Evolutionary conservation across 2,113 vertebrate genomes (phyloP).

Genomic region (Forbesichthys papilliferus): DNA sequence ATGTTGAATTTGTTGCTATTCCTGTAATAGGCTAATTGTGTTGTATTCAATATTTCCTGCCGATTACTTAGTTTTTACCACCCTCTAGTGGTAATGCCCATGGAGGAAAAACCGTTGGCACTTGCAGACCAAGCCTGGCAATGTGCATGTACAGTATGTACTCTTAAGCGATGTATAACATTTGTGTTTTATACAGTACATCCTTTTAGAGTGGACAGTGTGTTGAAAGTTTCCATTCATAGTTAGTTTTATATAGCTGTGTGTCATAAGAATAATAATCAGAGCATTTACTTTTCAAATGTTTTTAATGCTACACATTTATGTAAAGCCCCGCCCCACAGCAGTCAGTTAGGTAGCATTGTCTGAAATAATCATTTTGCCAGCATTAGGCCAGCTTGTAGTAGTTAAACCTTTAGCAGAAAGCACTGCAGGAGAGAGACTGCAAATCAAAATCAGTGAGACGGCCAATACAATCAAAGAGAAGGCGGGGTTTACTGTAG

Average conservation of each 20-base stretch:
- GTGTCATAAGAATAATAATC: too few relatives aligned
- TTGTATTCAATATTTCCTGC: not conserved
- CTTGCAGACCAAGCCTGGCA: not conserved
- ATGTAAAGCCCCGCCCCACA: too few relatives aligned
- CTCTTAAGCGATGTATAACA: too few relatives aligned
- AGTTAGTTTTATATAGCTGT: constrained; percentile 1
- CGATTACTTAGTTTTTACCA: constrained; percentile 46
- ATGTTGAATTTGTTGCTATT: not conserved
- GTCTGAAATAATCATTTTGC: too few relatives aligned
- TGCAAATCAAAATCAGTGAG: too few relatives aligned
- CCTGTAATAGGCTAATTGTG: not conserved
- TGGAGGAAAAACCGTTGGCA: not conserved
- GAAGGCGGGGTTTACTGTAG: too few relatives aligned
- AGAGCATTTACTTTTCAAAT: constrained; percentile 55
- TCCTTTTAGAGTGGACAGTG: not conserved
- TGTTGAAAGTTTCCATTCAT: constrained; percentile 22
- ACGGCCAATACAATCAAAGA: too few relatives aligned
- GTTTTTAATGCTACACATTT: constrained; percentile 28
- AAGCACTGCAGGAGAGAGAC: too few relatives aligned
- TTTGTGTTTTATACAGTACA: too few relatives aligned
- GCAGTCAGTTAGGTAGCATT: too few relatives aligned
- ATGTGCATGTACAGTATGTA: not conserved
- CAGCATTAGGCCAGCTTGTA: too few relatives aligned
- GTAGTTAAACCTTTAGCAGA: too few relatives aligned
- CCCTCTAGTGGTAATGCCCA: constrained; percentile 60